Evolutionary conservation across 2,888 invertebrate genomes (phyloP).

Genomic region (Hirtodrosophila alboralis): DNA sequence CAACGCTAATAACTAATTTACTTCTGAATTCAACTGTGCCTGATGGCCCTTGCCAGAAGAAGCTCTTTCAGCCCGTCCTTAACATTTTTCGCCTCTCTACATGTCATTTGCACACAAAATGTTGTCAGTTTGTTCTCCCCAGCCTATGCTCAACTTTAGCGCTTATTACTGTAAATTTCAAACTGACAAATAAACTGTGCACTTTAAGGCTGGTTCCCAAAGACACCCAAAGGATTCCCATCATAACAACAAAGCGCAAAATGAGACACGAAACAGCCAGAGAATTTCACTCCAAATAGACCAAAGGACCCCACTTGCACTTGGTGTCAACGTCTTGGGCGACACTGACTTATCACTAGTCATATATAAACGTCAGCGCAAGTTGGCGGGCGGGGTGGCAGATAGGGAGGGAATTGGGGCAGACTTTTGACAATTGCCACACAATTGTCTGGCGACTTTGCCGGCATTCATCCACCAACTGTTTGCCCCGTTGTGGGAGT

Average conservation of each 20-base stretch:
- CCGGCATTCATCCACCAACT: conserved; percentile 46
- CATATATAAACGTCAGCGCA: conserved; percentile 73
- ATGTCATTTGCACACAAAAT: conserved; percentile 41
- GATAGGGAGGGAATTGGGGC: no score
- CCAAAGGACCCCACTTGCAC: conserved; percentile 50
- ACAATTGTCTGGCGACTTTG: conserved; percentile 74
- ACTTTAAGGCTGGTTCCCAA: conserved; percentile 66
- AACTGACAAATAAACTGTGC: conserved; percentile 78
- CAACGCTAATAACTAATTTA: conserved; percentile 80
- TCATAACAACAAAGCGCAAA: conserved; percentile 65
- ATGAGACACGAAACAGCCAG: conserved; percentile 37
- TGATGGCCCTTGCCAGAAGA: conserved; percentile 8
- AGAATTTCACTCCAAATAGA: conserved; percentile 9
- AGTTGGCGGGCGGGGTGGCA: background rate
- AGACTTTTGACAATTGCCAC: conserved; percentile 81
- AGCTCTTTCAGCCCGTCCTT: conserved; percentile 11
- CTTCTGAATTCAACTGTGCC: conserved; percentile 46
- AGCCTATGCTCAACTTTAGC: conserved; percentile 64
- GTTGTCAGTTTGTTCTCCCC: conserved; percentile 58
- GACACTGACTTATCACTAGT: conserved; percentile 76
- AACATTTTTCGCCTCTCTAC: conserved; percentile 13
- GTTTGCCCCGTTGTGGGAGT: conserved; percentile 57
- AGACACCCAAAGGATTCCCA: conserved; percentile 69
- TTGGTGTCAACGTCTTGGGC: conserved; percentile 57
- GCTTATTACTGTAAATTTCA: conserved; percentile 67